These are phyloP conservation scores for Acronicta psi DNA, from an alignment of 2,888 invertebrate species.

Conservation along the genomic window DNA sequence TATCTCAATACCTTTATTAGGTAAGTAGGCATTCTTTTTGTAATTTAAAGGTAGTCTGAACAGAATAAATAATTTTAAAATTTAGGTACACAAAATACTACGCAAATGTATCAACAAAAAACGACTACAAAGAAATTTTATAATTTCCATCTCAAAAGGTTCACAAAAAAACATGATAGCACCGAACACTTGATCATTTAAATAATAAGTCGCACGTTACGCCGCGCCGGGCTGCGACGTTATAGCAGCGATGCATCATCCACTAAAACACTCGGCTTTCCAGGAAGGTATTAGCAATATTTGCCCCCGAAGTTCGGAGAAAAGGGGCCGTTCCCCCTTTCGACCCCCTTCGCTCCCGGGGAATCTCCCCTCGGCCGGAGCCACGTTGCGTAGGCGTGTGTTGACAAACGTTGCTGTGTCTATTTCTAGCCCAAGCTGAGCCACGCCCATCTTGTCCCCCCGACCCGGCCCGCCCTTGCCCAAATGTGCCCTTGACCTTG, in stretches of 20 bases:
- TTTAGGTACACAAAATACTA: too few species aligned
- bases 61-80: too few species aligned
- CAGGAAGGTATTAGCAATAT: conserved; percentile 59
- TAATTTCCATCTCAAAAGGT: background rate
- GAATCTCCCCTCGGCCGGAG: conserved; percentile 54
- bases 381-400: conserved; percentile 83
- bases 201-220: conserved; percentile 41
- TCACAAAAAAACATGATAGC: background rate
- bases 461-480: conserved; percentile 59
- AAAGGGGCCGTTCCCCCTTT: conserved; percentile 27
- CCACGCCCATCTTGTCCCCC: conserved; percentile 66
- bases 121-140: too few species aligned
- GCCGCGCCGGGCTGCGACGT: conserved; percentile 31
- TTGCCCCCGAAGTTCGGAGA: conserved; percentile 48
- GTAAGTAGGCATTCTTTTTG: too few species aligned
- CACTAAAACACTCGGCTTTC: conserved; percentile 55
- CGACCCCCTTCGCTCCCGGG: conserved; percentile 39
- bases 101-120: too few species aligned
- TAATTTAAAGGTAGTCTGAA: too few species aligned
- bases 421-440: conserved; percentile 76
- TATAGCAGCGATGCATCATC: conserved; percentile 52
- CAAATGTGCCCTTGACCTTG: conserved; percentile 83
- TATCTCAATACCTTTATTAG: too few species aligned
- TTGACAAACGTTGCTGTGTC: conserved; percentile 85
- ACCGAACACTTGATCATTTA: conserved; percentile 23